Conservation (phyloP, 1,140 invertebrate genomes). For the Ditylenchus dipsaci region DNA sequence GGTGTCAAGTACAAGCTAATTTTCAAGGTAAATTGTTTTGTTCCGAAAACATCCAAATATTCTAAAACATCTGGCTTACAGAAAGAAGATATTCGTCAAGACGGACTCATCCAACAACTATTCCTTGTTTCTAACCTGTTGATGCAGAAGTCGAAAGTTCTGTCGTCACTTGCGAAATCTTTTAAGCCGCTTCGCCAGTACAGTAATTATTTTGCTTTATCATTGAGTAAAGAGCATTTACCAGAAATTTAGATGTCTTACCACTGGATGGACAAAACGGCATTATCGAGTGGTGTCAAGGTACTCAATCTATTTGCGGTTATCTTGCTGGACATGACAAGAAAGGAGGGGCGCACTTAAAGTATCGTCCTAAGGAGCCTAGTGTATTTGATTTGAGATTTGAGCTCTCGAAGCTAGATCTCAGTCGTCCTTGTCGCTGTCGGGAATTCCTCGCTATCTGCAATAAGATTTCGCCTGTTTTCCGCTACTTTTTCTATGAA, state of each 20-base stretch:
- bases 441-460: neutral
- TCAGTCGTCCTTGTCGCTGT: neutral
- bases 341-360: constrained; percentile 9
- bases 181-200: constrained; percentile 62
- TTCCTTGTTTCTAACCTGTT: constrained; percentile 18
- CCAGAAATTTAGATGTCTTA: too few relatives aligned
- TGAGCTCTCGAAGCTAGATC: neutral
- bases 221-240: too few relatives aligned
- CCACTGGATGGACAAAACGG: constrained; percentile 70
- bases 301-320: constrained; percentile 72
- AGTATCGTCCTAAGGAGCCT: constrained; percentile 16
- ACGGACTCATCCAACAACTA: constrained; percentile 6
- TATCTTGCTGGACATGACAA: constrained; percentile 16
- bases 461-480: constrained; percentile 66
- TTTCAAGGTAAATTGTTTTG: constrained; percentile 10
- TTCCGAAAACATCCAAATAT: neutral
- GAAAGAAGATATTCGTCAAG: constrained; percentile 14
- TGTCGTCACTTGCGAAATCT: constrained; percentile 37
- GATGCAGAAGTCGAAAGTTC: constrained; percentile 10
- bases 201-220: too few relatives aligned
- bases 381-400: neutral
- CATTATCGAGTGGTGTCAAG: constrained; percentile 80
- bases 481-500: constrained; percentile 84
- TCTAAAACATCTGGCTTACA: neutral
- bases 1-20: constrained; percentile 13